Evolutionary conservation across 2,797 vertebrate species (phyloP).

Genomic region (Distichodus sexfasciatus): DNA sequence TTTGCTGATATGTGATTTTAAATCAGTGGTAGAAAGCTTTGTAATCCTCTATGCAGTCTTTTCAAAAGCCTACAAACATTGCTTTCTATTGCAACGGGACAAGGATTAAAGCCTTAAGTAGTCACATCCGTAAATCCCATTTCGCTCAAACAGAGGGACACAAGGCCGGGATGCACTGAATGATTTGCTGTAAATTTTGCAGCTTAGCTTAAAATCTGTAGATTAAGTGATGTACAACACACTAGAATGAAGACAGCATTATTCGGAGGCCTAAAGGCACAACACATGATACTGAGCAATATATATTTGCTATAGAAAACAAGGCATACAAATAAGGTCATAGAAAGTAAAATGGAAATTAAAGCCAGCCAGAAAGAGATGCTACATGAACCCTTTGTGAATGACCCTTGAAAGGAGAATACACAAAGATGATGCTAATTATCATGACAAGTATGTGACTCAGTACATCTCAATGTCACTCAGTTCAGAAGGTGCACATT

Average conservation of each 20-base stretch:
- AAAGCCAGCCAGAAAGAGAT: too few species aligned
- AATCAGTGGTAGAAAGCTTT: conserved; percentile 37
- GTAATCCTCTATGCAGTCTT: conserved; percentile 43
- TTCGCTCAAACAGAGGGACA: conserved; percentile 29
- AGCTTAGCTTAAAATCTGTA: conserved; percentile 28
- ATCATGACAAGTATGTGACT: too few species aligned
- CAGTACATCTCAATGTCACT: too few species aligned
- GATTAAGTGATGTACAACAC: conserved; percentile 16
- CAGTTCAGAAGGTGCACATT: too few species aligned
- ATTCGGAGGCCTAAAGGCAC: conserved; percentile 5
- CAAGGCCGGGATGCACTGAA: conserved; percentile 34
- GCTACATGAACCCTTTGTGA: neutral
- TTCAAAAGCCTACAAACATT: conserved; percentile 43
- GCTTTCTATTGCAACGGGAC: conserved; percentile 46
- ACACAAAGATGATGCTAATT: neutral
- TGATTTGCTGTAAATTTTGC: conserved; percentile 36
- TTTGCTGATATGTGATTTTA: conserved; percentile 40
- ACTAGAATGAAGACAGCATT: conserved; percentile 3
- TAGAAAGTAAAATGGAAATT: too few species aligned
- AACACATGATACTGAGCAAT: conserved; percentile 1
- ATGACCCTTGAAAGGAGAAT: neutral
- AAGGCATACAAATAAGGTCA: too few species aligned
- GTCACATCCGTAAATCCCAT: conserved; percentile 48
- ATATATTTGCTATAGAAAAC: conserved; percentile 13
- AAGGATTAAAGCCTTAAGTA: conserved; percentile 48